phyloP scores from a whole-genome alignment of 2,888 invertebrate genomes.

The Sminthurinus aureus region DNA sequence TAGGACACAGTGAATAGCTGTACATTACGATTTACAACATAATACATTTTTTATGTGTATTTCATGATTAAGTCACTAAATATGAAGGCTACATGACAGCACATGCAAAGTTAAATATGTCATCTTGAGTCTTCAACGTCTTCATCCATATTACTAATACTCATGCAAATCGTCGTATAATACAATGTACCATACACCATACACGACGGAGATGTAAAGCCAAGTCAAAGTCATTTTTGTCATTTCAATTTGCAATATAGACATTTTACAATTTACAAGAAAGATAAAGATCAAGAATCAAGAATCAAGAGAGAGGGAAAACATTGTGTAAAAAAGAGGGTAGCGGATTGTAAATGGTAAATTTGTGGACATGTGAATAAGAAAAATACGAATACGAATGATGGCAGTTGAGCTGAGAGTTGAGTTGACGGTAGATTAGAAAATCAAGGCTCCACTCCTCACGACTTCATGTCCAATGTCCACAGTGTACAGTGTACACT shows the following conservation, averaged over 20 bases:
- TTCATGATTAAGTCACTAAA: too few species aligned
- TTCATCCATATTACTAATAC: not conserved
- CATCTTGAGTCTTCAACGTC: not conserved
- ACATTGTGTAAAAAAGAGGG: not conserved
- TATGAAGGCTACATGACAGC: not conserved
- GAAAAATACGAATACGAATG: not conserved
- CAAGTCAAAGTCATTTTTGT: not conserved
- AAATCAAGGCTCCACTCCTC: constrained; percentile 31
- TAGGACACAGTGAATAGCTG: too few species aligned
- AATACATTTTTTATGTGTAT: too few species aligned
- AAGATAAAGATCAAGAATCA: not conserved
- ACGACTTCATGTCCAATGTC: constrained; percentile 12
- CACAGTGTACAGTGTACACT: not conserved
- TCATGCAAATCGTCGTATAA: too few species aligned
- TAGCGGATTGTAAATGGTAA: not conserved
- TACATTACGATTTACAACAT: not conserved
- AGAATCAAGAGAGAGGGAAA: not conserved
- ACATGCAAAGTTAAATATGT: not conserved
- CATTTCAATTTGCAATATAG: not conserved
- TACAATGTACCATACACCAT: not conserved
- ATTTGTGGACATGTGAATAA: not conserved
- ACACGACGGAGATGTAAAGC: too few species aligned
- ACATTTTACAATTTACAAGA: not conserved
- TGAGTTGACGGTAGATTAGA: constrained; percentile 6
- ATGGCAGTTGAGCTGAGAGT: not conserved